Evolutionary conservation across 2,888 invertebrate genomes (phyloP), one percentile per base, ranked within the genome.

Genomic region (Willowsia nigromaculata): DNA sequence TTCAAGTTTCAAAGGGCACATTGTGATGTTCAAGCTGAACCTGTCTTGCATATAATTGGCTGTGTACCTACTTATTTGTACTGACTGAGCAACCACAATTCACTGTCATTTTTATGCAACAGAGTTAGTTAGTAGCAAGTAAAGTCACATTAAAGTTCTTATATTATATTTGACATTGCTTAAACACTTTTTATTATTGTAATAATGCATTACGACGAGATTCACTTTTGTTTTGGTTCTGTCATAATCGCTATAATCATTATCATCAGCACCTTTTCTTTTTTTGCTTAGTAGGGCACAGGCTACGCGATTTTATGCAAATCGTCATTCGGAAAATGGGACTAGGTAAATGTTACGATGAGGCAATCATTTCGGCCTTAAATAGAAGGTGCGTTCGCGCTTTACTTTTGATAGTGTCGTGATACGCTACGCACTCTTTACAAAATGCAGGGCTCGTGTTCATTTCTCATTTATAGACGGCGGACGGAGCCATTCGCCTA

Each of bases 311-410:
- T n/a, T 71, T 87, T 43, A 85, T 71, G 81, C 56, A 87, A 87
- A 87, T 71, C 22, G 50, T 33, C 71, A 56, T 68, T 68, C 40
- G 30, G 33, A 87, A 87, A 87, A 81, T 87, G 59, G 87, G 87
- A 87, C 87, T 87, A 87, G 87, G 87, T 87, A 87, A 87, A 87
- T 87, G 87, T 81, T 87, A 87, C 65, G 71, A 81, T 87, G 53
- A 56, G 22, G 87, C 87, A 87, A 87, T 87, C 71, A 50, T 11
- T 78, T 81, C 81, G 87, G 80, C 87, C 87, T 87, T 87, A 78
- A 59, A 85, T 40, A 40, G 43, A 40, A 43, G 71, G 71, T 43
- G 43, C 71, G 43, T n/a, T 50, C 50, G 30, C 30, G 47, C 50
- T 22, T 74, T 53, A 50, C 53, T 71, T 71, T 4, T 15, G 33